Percentiles rank a stretch among this genome's conserved stretches.
These are phyloP conservation scores for Puffinus mauretanicus DNA, from an alignment of 2,113 vertebrate genomes.

Conservation along the genomic window DNA sequence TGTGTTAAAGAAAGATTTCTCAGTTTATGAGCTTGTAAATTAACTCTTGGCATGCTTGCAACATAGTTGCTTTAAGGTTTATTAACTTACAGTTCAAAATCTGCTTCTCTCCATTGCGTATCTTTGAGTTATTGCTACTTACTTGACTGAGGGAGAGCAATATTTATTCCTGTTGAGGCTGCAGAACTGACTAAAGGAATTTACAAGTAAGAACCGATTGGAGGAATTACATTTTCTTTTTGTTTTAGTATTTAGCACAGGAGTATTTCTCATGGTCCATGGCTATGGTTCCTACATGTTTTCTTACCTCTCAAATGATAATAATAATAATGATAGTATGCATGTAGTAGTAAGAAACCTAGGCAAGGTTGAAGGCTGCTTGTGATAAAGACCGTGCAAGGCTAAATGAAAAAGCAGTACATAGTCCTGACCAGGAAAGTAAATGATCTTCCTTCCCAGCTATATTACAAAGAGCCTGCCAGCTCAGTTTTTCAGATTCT, in stretches of 20 bases:
- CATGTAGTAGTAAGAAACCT: background rate
- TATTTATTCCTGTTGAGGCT: background rate
- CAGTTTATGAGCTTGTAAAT: background rate
- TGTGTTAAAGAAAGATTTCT: background rate
- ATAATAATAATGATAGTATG: too few species aligned
- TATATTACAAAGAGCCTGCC: background rate
- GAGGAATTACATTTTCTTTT: background rate
- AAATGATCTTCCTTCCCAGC: background rate
- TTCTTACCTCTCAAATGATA: background rate
- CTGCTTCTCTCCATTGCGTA: background rate
- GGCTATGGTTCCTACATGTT: background rate
- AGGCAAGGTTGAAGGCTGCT: background rate
- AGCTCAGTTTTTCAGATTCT: background rate
- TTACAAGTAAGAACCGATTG: background rate
- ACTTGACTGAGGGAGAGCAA: background rate
- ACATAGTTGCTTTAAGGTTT: background rate
- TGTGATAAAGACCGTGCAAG: background rate
- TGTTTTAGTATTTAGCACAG: background rate
- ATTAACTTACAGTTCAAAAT: background rate
- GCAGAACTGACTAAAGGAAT: background rate
- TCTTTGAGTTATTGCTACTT: background rate
- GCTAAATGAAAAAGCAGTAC: background rate
- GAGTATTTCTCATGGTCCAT: background rate
- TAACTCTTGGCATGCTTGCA: background rate
- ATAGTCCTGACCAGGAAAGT: background rate